These are phyloP conservation scores for Hystrix brachyura DNA, from an alignment of 2,113 vertebrate species.

Conservation along the genomic window DNA sequence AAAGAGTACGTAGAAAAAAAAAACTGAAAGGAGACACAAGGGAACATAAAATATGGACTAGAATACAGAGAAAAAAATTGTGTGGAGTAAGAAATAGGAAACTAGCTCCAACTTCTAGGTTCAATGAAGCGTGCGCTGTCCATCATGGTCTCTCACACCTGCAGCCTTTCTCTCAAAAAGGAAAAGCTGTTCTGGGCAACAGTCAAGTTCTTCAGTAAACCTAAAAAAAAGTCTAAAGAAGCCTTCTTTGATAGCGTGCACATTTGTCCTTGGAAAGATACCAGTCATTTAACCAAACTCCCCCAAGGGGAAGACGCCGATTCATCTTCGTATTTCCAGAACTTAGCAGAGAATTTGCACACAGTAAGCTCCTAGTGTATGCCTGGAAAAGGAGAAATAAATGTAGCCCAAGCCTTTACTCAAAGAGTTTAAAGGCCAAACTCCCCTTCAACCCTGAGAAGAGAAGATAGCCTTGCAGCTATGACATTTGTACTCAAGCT, in stretches of 20 bases:
- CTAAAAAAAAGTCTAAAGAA: conserved; percentile 52
- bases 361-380: background rate
- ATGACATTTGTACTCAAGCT: background rate
- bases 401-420: background rate
- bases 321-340: background rate
- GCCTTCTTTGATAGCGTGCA: background rate
- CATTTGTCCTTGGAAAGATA: conserved; percentile 20
- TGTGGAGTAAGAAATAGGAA: background rate
- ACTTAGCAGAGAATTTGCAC: background rate
- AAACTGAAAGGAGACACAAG: conserved; percentile 4
- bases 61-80: background rate
- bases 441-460: background rate
- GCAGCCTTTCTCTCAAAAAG: background rate
- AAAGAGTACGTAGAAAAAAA: background rate
- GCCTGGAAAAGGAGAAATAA: background rate
- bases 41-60: background rate
- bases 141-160: background rate
- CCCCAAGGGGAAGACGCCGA: background rate
- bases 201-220: conserved; percentile 4
- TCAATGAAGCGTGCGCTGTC: background rate
- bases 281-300: background rate
- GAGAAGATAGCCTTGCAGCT: background rate
- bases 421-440: background rate
- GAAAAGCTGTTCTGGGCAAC: background rate
- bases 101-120: background rate